These are phyloP conservation scores for Zosterops borbonicus DNA, from an alignment of 2,113 vertebrate species.

Conservation along the genomic window DNA sequence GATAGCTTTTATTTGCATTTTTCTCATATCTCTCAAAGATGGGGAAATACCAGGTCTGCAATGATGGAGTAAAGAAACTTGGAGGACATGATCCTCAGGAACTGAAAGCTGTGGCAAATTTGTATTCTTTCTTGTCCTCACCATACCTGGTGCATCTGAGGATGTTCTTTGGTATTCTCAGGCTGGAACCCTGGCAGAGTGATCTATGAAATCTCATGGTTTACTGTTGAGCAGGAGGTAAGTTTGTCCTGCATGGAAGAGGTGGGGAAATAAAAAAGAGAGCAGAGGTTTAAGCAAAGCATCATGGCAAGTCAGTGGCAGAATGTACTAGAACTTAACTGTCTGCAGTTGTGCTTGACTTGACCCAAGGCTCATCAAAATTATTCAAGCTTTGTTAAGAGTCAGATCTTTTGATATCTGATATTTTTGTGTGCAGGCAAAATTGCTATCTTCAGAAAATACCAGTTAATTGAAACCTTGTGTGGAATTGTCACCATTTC, in stretches of 20 bases:
- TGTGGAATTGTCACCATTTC: not conserved
- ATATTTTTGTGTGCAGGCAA: not conserved
- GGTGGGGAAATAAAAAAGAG: not conserved
- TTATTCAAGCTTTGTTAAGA: not conserved
- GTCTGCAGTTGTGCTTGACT: not conserved
- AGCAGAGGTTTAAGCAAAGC: not conserved
- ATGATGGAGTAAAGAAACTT: not conserved
- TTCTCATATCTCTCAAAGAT: not conserved
- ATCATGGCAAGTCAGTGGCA: not conserved
- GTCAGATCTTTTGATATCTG: not conserved
- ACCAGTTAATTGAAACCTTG: not conserved
- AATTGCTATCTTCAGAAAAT: not conserved
- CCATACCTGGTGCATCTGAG: not conserved
- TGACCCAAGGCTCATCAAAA: not conserved
- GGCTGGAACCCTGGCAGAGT: not conserved
- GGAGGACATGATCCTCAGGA: not conserved
- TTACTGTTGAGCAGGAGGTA: not conserved
- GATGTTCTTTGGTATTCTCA: not conserved
- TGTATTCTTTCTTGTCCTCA: not conserved
- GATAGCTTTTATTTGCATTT: not conserved
- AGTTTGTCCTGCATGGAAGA: not conserved
- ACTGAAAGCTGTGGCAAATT: not conserved
- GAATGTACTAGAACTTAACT: not conserved
- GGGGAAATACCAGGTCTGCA: not conserved
- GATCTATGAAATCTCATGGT: not conserved